Evolutionary conservation across 2,113 vertebrate species (phyloP), one percentile per base, ranked within the genome.

Genomic region (Ctenodactylus gundi): DNA sequence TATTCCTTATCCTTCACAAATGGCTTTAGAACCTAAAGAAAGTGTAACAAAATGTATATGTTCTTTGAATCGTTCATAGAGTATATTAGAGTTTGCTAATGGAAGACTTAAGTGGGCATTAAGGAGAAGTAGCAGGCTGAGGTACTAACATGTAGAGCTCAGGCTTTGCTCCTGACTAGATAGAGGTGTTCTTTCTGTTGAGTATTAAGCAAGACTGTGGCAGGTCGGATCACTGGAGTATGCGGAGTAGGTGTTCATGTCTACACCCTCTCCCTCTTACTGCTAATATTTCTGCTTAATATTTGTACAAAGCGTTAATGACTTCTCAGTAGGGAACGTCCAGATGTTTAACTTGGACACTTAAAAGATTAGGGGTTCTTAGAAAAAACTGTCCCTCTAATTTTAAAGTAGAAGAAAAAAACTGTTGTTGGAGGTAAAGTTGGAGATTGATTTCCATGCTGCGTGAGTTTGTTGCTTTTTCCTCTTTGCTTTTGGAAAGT

Each of bases 361-460:
- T 90, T 70, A 90, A 60, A 73, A 90, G 57, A 51, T 53, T 49
- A 89, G n/a, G 25, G 81, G 62, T 90, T 93, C 41, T 58, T 90
- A 89, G 46, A n/a, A 91, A n/a, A 91, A 93, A 93, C 83, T 36
- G 49, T 44, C 72, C 39, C n/a, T 85, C 12, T 76, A 34, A 39
- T 80, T 77, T 72, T 44, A 72, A 94, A 85, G 68, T 49, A 72
- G 29, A 44, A 65, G 73, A 44, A 92, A 41, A 86, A 88, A 75
- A 60, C 7, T 73, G 83, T 85, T 76, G 83, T 96, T 92, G 95
- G 64, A 94, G 85, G 81, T 97, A 65, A 93, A 95, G 68, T 94
- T n/a, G 77, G 93, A 97, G 93, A 68, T 96, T 97, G 89, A 95
- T 97, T 98, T 96, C 91, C 44, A 29, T 93, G 64, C 94, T 96